Evolutionary conservation across 2,888 invertebrate genomes (phyloP), one percentile per base, ranked within the genome.

Genomic region (Buathra laborator): DNA sequence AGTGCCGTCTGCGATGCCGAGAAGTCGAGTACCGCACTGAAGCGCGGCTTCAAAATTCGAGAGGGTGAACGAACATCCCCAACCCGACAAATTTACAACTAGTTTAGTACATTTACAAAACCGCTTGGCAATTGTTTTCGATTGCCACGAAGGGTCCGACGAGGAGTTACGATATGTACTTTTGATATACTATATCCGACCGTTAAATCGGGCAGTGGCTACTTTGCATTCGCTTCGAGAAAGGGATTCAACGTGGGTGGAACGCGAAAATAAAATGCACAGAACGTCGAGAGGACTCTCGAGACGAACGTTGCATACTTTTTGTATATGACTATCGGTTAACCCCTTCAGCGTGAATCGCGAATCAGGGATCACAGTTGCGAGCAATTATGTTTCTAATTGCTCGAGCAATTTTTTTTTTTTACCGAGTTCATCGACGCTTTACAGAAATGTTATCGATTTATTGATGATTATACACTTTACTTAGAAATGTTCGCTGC

Each of bases 101-200:
- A 89, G 85, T 89, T 90, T 90, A 90, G 91, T 91, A 90, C 90
- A 90, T 90, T 91, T 88, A 89, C 89, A 87, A 62, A 62, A 89
- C 88, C 90, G 88, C 88, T 89, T 88, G 87, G 88, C 89, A 90
- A 91, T 92, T 91, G 90, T 92, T 91, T 91, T 87, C 81, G 67
- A 87, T 71, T 82, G 78, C 44, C 16, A 44, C 59, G n/a, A 29
- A 51, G 81, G 70, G 72, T 62, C 44, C 48, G 62, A 24, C 24
- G 56, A 9, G 14, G 62, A 62, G 62, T 32, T 29, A 62, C 62
- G 29, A 62, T 62, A 62, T 62, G 62, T 32, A 29, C 62, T 62
- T 62, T 62, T 62, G 29, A 62, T 32, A 32, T 62, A 62, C 51
- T 70, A 81, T 56, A 48, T 68, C 14, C 68, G 72, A 85, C 83